Evolutionary conservation across 1,140 invertebrate genomes (phyloP), one percentile per base, ranked within the genome.

Genomic region (Thrips palmi): DNA sequence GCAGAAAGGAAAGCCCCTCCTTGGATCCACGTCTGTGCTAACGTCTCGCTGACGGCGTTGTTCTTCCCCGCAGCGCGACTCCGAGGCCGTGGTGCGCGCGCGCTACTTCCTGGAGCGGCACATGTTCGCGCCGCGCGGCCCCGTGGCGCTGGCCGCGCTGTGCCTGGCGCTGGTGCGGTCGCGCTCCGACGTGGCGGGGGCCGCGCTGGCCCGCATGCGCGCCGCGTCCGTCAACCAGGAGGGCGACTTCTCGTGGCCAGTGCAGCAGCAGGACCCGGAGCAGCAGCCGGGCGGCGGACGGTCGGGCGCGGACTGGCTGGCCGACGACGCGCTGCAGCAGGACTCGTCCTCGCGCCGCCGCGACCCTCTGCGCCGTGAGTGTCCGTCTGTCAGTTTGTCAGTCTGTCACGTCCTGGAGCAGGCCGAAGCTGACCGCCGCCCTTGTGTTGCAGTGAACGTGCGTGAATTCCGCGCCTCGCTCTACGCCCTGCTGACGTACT

Each of bases 191-290:
- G 48, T 63, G 21, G 56, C 67, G 6, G 53, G 58, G 1, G 62
- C 63, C 52, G 67, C 66, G 0, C 50, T 71, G 2, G 50, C 61
- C 14, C 65, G 64, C 40, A 49, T 72, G 30, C 51, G 56, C 25
- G 69, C 68, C 42, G 60, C 62, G 1, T 71, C 68, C 0, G 71
- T 67, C 1, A 70, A 68, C 4, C 67, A 70, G 52, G 70, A 71
- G 45, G 68, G 67, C 3, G 68, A 71, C 39, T 71, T 72, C 43
- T 68, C 68, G 27, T 72, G 70, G 70, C 67, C 68, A 12, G 52
- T 44, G 7, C 35, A 43, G 1, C 27, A 41, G 11, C 37, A 41
- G 2, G 42, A 43, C 17, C 43, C 42, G 4, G 49, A 50, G 28
- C 49, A 47, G 47, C n/a, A n/a, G n/a, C n/a, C n/a, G n/a, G n/a